phyloP scores from a whole-genome alignment of 2,113 vertebrate species.

The Conger conger region DNA sequence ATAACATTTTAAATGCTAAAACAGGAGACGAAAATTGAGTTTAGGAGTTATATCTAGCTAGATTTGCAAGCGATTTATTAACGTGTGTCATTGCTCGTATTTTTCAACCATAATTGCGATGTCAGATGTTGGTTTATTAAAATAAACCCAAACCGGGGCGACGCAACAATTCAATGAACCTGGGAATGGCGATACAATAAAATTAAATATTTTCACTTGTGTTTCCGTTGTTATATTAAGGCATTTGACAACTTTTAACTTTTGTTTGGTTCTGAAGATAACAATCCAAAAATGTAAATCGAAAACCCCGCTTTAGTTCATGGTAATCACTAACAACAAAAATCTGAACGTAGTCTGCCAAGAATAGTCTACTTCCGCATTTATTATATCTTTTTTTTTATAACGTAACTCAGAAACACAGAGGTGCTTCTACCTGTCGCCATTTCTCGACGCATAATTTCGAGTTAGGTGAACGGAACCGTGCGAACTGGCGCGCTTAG shows the following conservation, averaged over 20 bases:
- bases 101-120: neutral
- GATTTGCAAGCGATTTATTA: neutral
- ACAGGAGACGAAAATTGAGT: neutral
- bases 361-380: no score
- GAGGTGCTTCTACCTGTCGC: slow-evolving; percentile 39
- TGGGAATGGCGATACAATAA: neutral
- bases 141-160: neutral
- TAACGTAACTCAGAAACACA: neutral
- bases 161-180: neutral
- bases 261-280: neutral
- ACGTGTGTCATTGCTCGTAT: neutral
- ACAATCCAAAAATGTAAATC: neutral
- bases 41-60: neutral
- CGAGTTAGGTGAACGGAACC: slow-evolving; percentile 32
- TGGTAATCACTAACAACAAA: neutral
- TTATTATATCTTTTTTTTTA: neutral
- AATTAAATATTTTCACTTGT: neutral
- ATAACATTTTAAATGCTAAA: neutral
- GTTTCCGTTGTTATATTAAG: no score
- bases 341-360: neutral
- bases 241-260: neutral
- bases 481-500: slow-evolving; percentile 23
- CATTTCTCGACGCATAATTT: slow-evolving; percentile 43
- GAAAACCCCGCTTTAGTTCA: neutral
- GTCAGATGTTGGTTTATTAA: neutral